A percentile compares a stretch with the other conserved stretches of the same genome.
phyloP scores from a whole-genome alignment of 2,797 vertebrate genomes.

The Antennarius maculatus region DNA sequence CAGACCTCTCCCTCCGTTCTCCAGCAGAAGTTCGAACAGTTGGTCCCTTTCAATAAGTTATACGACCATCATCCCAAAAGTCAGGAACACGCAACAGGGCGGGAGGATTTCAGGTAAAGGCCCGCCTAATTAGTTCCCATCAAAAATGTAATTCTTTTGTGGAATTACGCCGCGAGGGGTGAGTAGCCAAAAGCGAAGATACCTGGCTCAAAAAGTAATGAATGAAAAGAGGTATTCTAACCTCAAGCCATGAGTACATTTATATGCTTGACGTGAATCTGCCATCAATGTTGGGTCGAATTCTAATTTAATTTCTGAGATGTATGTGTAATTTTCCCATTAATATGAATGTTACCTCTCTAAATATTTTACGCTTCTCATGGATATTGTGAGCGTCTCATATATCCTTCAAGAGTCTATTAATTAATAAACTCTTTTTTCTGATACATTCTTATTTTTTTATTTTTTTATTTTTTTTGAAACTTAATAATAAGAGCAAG shows the following conservation, averaged over 20 bases:
- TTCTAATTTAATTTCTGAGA: constrained; percentile 87
- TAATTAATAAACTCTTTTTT: constrained; percentile 83
- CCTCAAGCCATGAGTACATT: constrained; percentile 85
- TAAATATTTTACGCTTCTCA: constrained; percentile 85
- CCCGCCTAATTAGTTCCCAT: constrained; percentile 85
- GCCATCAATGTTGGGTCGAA: constrained; percentile 84
- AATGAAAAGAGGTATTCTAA: constrained; percentile 85
- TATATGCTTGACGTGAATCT: constrained; percentile 85
- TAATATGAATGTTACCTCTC: constrained; percentile 85
- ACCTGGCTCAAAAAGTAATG: constrained; percentile 81
- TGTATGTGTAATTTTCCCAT: constrained; percentile 87
- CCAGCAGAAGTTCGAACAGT: constrained; percentile 75
- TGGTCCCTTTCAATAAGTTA: constrained; percentile 80
- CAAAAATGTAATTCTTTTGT: constrained; percentile 85
- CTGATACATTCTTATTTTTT: constrained; percentile 68
- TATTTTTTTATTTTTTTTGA: constrained; percentile 46
- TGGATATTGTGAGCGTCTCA: constrained; percentile 83
- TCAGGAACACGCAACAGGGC: constrained; percentile 74
- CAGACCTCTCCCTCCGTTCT: constrained; percentile 65
- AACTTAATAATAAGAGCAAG: constrained; percentile 70
- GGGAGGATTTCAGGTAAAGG: constrained; percentile 81
- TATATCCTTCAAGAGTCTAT: constrained; percentile 81
- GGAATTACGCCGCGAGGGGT: constrained; percentile 81
- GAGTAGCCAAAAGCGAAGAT: constrained; percentile 83
- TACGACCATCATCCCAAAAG: constrained; percentile 61